Conservation (phyloP, 2,888 invertebrate species). For the Alloscopus bannaensis region DNA sequence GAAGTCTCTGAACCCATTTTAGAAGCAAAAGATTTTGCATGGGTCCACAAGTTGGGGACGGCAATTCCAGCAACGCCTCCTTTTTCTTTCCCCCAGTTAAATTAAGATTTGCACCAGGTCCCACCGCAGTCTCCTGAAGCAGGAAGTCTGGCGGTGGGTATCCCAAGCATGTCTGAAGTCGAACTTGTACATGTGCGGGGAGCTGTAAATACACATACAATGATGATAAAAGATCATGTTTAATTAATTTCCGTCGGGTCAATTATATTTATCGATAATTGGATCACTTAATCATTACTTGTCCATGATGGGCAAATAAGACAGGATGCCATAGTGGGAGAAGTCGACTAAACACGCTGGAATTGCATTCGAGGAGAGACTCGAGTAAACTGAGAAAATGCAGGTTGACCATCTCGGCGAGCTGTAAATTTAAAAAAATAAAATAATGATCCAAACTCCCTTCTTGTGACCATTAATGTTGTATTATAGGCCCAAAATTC, state of each 20-base stretch:
- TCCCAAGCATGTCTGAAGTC: conserved; percentile 91
- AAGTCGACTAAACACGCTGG: conserved; percentile 92
- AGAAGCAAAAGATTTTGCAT: conserved; percentile 77
- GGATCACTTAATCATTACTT: conserved; percentile 44
- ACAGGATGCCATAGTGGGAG: conserved; percentile 98
- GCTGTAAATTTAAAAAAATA: conserved; percentile 77
- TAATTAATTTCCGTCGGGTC: too few species aligned
- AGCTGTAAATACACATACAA: too few species aligned
- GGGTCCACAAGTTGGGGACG: conserved; percentile 71
- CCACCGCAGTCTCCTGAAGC: not conserved
- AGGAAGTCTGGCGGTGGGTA: conserved; percentile 80
- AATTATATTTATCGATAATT: not conserved
- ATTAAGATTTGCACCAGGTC: not conserved
- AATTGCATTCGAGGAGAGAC: conserved; percentile 95
- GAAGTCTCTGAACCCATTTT: conserved; percentile 92
- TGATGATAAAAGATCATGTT: too few species aligned
- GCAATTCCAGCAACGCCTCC: conserved; percentile 63
- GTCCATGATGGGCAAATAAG: conserved; percentile 80
- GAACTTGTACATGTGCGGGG: conserved; percentile 90
- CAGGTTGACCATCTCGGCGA: conserved; percentile 98
- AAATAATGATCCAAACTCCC: not conserved
- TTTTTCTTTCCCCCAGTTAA: conserved; percentile 5
- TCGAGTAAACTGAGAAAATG: conserved; percentile 97
- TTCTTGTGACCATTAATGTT: too few species aligned
- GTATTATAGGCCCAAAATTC: conserved; percentile 74